Conservation (phyloP, 2,888 invertebrate genomes). For the Pterobdella sp. region DNA sequence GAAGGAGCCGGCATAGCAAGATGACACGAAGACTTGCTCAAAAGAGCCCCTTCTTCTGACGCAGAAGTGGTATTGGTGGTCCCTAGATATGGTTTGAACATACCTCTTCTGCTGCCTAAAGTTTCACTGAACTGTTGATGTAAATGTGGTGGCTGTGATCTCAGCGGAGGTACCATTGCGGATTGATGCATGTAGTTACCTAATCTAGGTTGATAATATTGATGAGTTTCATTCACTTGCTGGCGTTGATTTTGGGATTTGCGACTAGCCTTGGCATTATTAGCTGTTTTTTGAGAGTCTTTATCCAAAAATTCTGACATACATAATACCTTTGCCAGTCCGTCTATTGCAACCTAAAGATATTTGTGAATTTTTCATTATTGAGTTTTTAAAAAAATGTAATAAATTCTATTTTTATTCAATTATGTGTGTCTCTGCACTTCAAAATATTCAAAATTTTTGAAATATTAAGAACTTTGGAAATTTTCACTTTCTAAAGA, state of each 20-base stretch:
- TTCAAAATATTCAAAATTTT: too few species aligned
- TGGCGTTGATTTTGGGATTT: not conserved
- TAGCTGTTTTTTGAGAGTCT: slow-evolving; percentile 22
- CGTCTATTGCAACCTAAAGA: slow-evolving; percentile 46
- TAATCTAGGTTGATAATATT: not conserved
- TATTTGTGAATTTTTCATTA: not conserved
- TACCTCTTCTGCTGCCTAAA: slow-evolving; percentile 10
- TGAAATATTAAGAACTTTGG: too few species aligned
- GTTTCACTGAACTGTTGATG: not conserved
- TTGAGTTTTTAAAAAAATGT: too few species aligned
- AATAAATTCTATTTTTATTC: too few species aligned
- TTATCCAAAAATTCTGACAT: slow-evolving; percentile 40
- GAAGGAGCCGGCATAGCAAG: not conserved
- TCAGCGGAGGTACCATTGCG: not conserved
- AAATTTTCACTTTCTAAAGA: too few species aligned
- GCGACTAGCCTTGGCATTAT: not conserved
- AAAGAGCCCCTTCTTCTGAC: not conserved
- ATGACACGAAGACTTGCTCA: not conserved
- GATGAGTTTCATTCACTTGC: not conserved
- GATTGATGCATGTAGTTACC: slow-evolving; percentile 22
- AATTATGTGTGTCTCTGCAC: too few species aligned
- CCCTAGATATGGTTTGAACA: slow-evolving; percentile 17
- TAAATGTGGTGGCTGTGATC: not conserved
- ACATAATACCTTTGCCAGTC: slow-evolving; percentile 46
- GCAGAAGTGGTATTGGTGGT: not conserved